phyloP scores from a whole-genome alignment of 2,113 vertebrate genomes.

The Acanthochromis polyacanthus region DNA sequence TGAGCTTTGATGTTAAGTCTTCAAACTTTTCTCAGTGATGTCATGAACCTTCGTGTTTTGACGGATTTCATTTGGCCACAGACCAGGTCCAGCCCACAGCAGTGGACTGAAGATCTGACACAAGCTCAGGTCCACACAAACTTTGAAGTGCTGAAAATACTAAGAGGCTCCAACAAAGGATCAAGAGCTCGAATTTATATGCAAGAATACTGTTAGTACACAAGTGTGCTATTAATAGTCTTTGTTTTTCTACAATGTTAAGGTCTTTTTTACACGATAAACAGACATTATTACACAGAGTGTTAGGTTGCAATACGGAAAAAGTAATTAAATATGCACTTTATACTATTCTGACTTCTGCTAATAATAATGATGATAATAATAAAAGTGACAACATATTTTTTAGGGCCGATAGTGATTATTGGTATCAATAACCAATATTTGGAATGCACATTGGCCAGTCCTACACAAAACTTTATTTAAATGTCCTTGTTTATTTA shows the following conservation, averaged over 20 bases:
- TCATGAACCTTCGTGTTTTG: constrained; percentile 52
- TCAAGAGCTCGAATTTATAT: constrained; percentile 8
- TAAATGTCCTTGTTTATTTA: too few relatives aligned
- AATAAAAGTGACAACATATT: too few relatives aligned
- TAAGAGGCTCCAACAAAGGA: constrained; percentile 6
- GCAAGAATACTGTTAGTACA: neutral
- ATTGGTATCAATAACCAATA: too few relatives aligned
- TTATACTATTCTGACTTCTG: too few relatives aligned
- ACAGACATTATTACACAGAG: too few relatives aligned
- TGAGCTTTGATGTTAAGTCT: constrained; percentile 76
- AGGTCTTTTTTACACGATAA: too few relatives aligned
- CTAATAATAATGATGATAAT: too few relatives aligned
- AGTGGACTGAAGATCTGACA: constrained; percentile 50
- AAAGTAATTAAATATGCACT: too few relatives aligned
- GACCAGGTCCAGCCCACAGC: constrained; percentile 50
- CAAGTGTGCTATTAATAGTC: neutral
- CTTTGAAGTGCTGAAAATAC: constrained; percentile 51
- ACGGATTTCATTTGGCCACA: constrained; percentile 56
- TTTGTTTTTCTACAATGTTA: neutral
- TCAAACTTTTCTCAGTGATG: constrained; percentile 73
- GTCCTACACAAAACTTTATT: too few relatives aligned
- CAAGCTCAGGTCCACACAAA: constrained; percentile 53
- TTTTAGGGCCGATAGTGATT: too few relatives aligned
- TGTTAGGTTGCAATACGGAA: too few relatives aligned
- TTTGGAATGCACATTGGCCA: too few relatives aligned